Conservation (phyloP, 2,797 vertebrate genomes). For the Pseudomugil tenellus region DNA sequence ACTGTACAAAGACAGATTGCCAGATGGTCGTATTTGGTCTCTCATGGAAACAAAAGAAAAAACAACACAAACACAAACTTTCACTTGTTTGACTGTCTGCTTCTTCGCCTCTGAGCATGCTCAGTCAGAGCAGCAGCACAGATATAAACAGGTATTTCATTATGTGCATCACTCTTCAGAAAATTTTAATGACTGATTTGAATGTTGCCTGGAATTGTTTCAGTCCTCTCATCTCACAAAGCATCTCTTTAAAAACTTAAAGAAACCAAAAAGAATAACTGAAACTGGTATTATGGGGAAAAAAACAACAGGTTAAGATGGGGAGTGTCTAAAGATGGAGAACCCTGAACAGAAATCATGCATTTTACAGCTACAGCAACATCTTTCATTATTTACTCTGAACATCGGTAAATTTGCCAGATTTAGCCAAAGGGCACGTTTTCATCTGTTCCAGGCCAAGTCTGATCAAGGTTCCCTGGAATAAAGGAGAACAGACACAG, state of each 20-base stretch:
- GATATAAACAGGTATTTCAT: constrained; percentile 27
- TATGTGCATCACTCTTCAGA: too few relatives aligned
- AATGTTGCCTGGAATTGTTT: not conserved
- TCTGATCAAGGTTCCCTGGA: too few relatives aligned
- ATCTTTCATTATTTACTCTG: too few relatives aligned
- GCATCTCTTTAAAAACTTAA: not conserved
- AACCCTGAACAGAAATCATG: too few relatives aligned
- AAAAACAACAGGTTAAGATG: too few relatives aligned
- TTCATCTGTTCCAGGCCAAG: too few relatives aligned
- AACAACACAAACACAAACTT: not conserved
- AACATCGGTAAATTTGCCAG: too few relatives aligned
- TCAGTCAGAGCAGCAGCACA: constrained; percentile 32
- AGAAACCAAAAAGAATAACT: not conserved
- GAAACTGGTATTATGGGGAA: not conserved
- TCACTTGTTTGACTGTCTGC: constrained; percentile 34
- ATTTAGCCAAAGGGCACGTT: too few relatives aligned
- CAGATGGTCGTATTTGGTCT: constrained; percentile 23
- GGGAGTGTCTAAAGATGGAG: too few relatives aligned
- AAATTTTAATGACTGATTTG: too few relatives aligned
- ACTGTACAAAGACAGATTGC: constrained; percentile 2
- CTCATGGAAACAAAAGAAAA: not conserved
- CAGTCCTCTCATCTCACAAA: not conserved
- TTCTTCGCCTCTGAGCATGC: constrained; percentile 16
- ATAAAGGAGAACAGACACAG: too few relatives aligned
- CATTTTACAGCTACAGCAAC: too few relatives aligned